Conservation (phyloP, 2,888 invertebrate species). For the Laothoe populi region DNA sequence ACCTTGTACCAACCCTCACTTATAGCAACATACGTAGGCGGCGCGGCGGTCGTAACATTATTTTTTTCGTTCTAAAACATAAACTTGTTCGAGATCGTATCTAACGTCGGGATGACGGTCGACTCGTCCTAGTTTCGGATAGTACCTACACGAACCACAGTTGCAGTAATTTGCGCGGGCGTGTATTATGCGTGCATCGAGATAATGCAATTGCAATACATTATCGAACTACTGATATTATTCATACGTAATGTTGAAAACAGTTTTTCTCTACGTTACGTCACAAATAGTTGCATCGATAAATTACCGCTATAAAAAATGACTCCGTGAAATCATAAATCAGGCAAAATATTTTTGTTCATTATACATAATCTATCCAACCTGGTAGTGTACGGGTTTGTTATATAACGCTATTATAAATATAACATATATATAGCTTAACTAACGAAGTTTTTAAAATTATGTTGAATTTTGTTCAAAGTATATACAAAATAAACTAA, state of each 20-base stretch:
- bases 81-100: constrained; percentile 28
- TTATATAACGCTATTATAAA: too few species aligned
- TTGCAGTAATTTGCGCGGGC: constrained; percentile 30
- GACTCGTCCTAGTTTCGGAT: constrained; percentile 39
- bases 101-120: constrained; percentile 36
- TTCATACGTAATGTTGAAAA: too few species aligned
- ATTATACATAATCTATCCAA: too few species aligned
- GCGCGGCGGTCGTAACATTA: constrained; percentile 18
- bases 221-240: constrained; percentile 9
- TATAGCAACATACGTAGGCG: constrained; percentile 10
- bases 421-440: too few species aligned
- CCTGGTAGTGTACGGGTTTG: too few species aligned
- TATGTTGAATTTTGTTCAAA: too few species aligned
- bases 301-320: background rate
- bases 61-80: constrained; percentile 25
- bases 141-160: constrained; percentile 32
- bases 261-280: background rate
- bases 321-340: background rate
- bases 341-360: background rate
- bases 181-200: constrained; percentile 17
- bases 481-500: too few species aligned
- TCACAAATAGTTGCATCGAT: background rate
- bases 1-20: constrained; percentile 22
- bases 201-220: constrained; percentile 14
- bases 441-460: too few species aligned